These are phyloP conservation scores for Peromyscus californicus DNA, from an alignment of 2,113 vertebrate genomes.

Conservation along the genomic window DNA sequence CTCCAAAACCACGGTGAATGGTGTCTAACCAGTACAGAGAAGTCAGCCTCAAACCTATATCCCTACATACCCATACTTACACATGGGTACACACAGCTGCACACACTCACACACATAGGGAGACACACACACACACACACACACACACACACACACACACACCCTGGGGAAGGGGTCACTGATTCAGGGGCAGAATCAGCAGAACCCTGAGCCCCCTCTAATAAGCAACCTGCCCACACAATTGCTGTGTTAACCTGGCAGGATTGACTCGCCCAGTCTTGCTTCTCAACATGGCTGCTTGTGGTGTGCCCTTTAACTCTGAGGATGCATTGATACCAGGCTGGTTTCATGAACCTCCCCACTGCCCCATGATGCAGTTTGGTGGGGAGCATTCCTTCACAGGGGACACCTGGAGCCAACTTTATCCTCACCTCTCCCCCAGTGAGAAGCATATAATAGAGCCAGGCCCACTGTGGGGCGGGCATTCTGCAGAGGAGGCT, in stretches of 20 bases:
- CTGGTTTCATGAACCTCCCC: too few relatives aligned
- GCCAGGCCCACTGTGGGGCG: background rate
- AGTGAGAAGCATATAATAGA: background rate
- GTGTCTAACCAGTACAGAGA: background rate
- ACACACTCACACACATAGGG: too few relatives aligned
- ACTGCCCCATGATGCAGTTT: background rate
- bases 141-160: background rate
- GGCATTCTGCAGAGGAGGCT: background rate
- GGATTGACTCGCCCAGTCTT: accelerated
- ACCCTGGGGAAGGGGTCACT: background rate
- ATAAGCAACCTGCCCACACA: background rate
- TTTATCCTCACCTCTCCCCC: background rate
- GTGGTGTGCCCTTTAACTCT: background rate
- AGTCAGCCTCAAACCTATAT: background rate
- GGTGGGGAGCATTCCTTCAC: background rate
- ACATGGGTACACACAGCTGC: background rate
- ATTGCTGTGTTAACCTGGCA: background rate
- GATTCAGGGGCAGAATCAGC: background rate
- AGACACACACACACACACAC: background rate
- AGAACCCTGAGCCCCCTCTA: background rate
- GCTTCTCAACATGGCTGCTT: background rate
- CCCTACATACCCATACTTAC: background rate
- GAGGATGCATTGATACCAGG: too few relatives aligned
- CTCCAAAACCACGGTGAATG: background rate
- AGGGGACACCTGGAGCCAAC: background rate